A percentile compares a stretch with the other conserved stretches of the same genome.
phyloP scores from a whole-genome alignment of 2,888 invertebrate genomes.

The Trichogramma dendrolimi region DNA sequence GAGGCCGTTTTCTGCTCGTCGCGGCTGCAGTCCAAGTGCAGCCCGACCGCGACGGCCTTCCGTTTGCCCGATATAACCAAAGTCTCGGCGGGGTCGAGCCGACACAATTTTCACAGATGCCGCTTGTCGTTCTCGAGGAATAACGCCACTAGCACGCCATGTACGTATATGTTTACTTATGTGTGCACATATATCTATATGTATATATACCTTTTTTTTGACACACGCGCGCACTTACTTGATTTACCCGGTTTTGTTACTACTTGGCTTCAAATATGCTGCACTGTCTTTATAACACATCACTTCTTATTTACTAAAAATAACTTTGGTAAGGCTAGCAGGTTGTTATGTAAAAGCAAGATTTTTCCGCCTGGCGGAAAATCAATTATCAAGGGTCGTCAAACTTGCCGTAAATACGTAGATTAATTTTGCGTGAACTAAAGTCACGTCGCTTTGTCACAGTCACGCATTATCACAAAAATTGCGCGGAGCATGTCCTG shows the following conservation, averaged over 20 bases:
- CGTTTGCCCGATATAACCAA: constrained; percentile 5
- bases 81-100: no score
- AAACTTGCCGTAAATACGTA: no score
- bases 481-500: background rate
- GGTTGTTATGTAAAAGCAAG: background rate
- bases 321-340: background rate
- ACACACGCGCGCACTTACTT: no score
- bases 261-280: no score
- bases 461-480: background rate
- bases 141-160: constrained; percentile 2
- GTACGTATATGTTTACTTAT: constrained; percentile 1
- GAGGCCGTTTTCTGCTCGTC: constrained; percentile 11
- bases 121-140: background rate
- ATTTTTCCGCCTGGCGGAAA: background rate
- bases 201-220: no score
- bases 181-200: background rate
- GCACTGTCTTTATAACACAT: background rate
- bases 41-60: constrained; percentile 7
- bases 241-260: no score
- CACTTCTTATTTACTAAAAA: background rate
- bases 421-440: no score
- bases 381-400: background rate
- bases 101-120: no score
- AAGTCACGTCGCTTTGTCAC: background rate
- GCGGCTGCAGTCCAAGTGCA: background rate